Evolutionary conservation across 2,888 invertebrate genomes (phyloP).

Genomic region (Hirtodrosophila trivittata): DNA sequence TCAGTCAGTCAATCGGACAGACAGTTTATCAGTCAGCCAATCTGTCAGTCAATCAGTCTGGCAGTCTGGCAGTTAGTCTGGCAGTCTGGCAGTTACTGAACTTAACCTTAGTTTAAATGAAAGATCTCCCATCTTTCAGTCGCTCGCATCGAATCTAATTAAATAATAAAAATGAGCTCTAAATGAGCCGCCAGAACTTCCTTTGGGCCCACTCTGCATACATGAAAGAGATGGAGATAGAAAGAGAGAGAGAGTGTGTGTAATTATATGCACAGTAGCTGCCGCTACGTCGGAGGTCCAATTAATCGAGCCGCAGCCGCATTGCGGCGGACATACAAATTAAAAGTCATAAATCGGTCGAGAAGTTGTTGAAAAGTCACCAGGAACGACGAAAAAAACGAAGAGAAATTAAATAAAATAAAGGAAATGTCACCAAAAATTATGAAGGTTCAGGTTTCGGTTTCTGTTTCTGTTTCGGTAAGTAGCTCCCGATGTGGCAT

Average conservation of each 20-base stretch:
- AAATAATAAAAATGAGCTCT: slow-evolving; percentile 60
- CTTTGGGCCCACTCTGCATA: slow-evolving; percentile 1
- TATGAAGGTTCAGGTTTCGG: slow-evolving; percentile 67
- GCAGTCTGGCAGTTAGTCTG: background rate
- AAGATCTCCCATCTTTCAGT: background rate
- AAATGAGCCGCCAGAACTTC: slow-evolving; percentile 42
- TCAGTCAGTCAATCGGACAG: background rate
- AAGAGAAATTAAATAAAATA: background rate
- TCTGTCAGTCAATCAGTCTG: slow-evolving; percentile 13
- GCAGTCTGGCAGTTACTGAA: slow-evolving; percentile 1
- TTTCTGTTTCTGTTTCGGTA: background rate
- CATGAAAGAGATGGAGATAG: no score
- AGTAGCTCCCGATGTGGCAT: slow-evolving; percentile 36
- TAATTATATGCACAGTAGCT: slow-evolving; percentile 77
- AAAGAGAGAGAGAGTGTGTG: background rate
- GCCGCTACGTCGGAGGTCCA: slow-evolving; percentile 74
- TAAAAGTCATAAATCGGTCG: slow-evolving; percentile 72
- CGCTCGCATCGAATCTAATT: slow-evolving; percentile 45
- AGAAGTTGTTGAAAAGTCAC: slow-evolving; percentile 34
- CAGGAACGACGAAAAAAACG: slow-evolving; percentile 13
- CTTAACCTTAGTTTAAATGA: no score
- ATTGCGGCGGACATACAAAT: slow-evolving; percentile 77
- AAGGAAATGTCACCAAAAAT: slow-evolving; percentile 78
- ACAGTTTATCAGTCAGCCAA: slow-evolving; percentile 13
- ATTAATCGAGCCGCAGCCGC: slow-evolving; percentile 69